Base-by-base conservation (phyloP, 2,113 vertebrate species). In the Ursus arctos region DNA sequence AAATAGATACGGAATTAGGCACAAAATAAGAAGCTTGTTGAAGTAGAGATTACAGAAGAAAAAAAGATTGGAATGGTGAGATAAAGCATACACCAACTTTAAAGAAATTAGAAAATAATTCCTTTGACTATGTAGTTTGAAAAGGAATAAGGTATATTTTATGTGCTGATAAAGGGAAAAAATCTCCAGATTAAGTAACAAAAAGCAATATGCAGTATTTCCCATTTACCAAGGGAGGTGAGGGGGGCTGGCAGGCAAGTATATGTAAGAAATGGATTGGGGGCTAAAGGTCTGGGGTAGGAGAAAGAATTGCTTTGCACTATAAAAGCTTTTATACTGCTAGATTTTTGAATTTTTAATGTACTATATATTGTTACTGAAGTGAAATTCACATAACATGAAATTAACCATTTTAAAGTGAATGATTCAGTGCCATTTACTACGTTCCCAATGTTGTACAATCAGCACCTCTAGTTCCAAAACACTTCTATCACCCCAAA, bases 191-290 rank as follows among this genome's bases (percentile, higher is more conserved):
- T 21, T 26, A 24, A 61, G 31, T 22, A 28, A 77, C 57, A 55
- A 49, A 61, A 36, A 76, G n/a, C 63, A 67, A 43, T 10, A 49
- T 1, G 15, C 6, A 10, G 12, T 40, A 33, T 36, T 76, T 82
- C 74, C 72, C 51, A 81, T 22, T 10, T 22, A 18, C 31, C 95
- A 21, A 33, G 19, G 26, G 47, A 33, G 57, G 1, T 1, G 1
- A 5, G 2, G 31, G 43, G 6, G 16, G 6, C 6, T 40, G 31
- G 33, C 22, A 2, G 5, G 3, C 0, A 59, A 53, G n/a, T 9
- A 14, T 8, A 14, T 0, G 5, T 0, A 24, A 63, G 40, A 67
- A 18, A 43, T 4, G 3, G 3, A 22, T 3, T 19, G 24, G 0
- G 3, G 15, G 21, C 40, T 1, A 6, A 40, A 61, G 7, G 31